Base-by-base conservation (phyloP, 92 coral and sea anemone genomes). In the Parazoanthus swiftii region DNA sequence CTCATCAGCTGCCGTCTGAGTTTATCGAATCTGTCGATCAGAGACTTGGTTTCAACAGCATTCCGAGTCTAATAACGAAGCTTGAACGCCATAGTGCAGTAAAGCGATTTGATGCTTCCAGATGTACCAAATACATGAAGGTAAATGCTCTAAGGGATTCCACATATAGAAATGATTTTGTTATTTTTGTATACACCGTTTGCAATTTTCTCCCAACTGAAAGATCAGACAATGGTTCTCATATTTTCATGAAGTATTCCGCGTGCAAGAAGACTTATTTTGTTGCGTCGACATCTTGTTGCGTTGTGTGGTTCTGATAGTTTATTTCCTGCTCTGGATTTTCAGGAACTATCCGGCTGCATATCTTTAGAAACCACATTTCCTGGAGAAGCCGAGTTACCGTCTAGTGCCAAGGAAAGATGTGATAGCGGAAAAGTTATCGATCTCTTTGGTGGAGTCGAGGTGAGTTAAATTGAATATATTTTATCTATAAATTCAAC, bases 381-480 rank as follows among this genome's bases (percentile, higher is more conserved):
- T 51, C 88, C 80, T 76, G 89, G 91, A 48, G 95, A 90, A 18
- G 37, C 51, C 65, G 94, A 92, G 11, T 74, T 65, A 35, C 86
- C 89, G 29, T 76, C 42, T 33, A 21, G 33, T 43, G 86, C 89
- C 11, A 80, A 82, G 78, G 92, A 91, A 54, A 90, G 89, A 70
- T 88, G 75, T 76, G 88, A 85, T 42, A 86, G 77, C 35, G 98
- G 94, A 6, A 89, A 88, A 79, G 93, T 92, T 58, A 68, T 95
- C 37, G 86, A 92, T 89, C 77, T 95, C 46, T 95, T 95, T 88
- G 98, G 96, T 51, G 98, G 98, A 88, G 94, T 95, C 38, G 98
- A 95, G 98, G 98, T 95, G 68, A 88, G 91, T 81, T 23, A 36
- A 6, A 5, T 13, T 56, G 18, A 33, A 54, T 51, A 18, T n/a